Evolutionary conservation across 2,888 invertebrate genomes (phyloP), one percentile per base, ranked within the genome.

Genomic region (Sinohyriopsis cumingii): DNA sequence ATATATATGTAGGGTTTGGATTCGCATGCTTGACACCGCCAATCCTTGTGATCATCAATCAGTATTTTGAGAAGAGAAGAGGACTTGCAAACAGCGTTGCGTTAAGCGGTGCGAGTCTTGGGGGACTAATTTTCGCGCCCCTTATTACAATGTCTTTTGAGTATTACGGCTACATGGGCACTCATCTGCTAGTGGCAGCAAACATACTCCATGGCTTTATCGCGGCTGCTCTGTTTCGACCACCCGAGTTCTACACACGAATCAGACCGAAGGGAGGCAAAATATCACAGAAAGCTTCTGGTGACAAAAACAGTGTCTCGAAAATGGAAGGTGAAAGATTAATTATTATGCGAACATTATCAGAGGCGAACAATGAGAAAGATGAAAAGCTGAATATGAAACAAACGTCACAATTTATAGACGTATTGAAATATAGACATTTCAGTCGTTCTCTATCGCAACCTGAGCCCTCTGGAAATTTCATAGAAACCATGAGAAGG

Each of bases 81-180:
- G 65, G 65, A 7, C 59, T 65, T 24, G 65, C 65, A 6, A 65
- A 65, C 57, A 65, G 65, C 20, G 45, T 65, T 33, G 65, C 65
- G 1, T 53, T 55, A 22, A 65, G 65, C 25, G 65, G 65, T 9
- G 65, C 57, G 18, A 59, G 59, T n/a, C 25, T 65, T 33, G 65
- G 65, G 7, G 65, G 65, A 19, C 59, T 65, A 7, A 22, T 65
- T 18, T 59, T 65, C 53, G 65, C 65, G n/a, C 65, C 65, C 18
- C 53, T 65, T 25, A 19, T 65, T n/a, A 65, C 65, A n/a, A 53
- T 59, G 24, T 59, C 59, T 57, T 65, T 65, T 59, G 59, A 59
- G 28, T 59, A 65, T 22, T 65, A 65, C 57, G 65, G 65, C 28
- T 65, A 59, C 45, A 59, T 22, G 22, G 65, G 65, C 24, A 28